Percentiles rank a stretch among this genome's conserved stretches.
These are phyloP conservation scores for Apamea crenata DNA, from an alignment of 2,888 invertebrate genomes.

Conservation along the genomic window DNA sequence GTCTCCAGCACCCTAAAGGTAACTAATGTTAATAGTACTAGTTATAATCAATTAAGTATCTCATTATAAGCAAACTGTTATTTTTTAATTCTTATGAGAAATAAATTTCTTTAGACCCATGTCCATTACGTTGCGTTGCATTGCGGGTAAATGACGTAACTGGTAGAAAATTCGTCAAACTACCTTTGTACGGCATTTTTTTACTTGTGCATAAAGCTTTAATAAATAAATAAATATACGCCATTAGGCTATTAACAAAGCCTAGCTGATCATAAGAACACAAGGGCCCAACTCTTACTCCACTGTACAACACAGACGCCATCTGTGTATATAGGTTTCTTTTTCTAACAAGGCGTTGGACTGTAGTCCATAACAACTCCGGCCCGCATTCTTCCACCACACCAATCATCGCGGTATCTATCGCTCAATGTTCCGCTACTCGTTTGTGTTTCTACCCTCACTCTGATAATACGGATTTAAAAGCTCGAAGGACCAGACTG, in stretches of 20 bases:
- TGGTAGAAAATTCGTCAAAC: no score
- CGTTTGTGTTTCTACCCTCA: constrained; percentile 16
- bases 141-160: neutral
- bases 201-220: no score
- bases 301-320: neutral
- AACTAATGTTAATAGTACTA: no score
- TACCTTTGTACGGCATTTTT: no score
- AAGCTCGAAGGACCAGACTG: neutral
- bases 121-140: no score
- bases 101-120: no score
- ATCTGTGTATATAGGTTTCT: neutral
- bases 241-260: no score
- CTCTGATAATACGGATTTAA: constrained; percentile 10
- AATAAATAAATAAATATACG: no score
- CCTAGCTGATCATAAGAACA: neutral
- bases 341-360: neutral
- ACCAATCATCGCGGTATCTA: constrained; percentile 21
- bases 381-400: neutral
- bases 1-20: no score
- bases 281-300: neutral
- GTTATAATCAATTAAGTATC: no score
- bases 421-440: neutral
- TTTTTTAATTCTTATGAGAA: no score
- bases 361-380: neutral
- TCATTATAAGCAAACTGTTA: no score